Evolutionary conservation across 2,797 vertebrate genomes (phyloP).

Genomic region (Xiphorhynchus erythropygius): DNA sequence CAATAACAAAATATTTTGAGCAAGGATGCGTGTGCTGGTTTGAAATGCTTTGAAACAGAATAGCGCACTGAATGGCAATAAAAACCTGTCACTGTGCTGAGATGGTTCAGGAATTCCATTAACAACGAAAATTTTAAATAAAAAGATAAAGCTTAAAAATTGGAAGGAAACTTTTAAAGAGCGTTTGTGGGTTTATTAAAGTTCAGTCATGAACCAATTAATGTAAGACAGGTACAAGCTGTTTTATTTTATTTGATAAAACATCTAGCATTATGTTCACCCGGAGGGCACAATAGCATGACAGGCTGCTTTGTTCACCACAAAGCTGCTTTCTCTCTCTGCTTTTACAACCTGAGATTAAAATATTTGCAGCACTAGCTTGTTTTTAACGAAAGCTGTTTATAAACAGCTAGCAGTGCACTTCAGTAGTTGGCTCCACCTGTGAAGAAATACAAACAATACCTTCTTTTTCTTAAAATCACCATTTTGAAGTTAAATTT

Average conservation of each 20-base stretch:
- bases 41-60: neutral
- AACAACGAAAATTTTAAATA: neutral
- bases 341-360: neutral
- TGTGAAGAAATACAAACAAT: neutral
- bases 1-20: neutral
- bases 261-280: neutral
- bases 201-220: slow-evolving; percentile 38
- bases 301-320: slow-evolving; percentile 13
- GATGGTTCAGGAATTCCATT: neutral
- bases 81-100: neutral
- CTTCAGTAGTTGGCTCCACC: neutral
- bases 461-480: neutral
- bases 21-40: neutral
- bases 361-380: slow-evolving; percentile 11
- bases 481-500: neutral
- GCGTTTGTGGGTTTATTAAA: slow-evolving; percentile 10
- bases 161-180: neutral
- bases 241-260: slow-evolving; percentile 32
- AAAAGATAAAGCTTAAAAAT: neutral
- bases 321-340: neutral
- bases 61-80: neutral
- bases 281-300: neutral
- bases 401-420: neutral
- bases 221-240: slow-evolving; percentile 33
- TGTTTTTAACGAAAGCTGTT: slow-evolving; percentile 4